These are phyloP conservation scores for Cepphus grylle DNA, from an alignment of 2,113 vertebrate species.

Conservation along the genomic window DNA sequence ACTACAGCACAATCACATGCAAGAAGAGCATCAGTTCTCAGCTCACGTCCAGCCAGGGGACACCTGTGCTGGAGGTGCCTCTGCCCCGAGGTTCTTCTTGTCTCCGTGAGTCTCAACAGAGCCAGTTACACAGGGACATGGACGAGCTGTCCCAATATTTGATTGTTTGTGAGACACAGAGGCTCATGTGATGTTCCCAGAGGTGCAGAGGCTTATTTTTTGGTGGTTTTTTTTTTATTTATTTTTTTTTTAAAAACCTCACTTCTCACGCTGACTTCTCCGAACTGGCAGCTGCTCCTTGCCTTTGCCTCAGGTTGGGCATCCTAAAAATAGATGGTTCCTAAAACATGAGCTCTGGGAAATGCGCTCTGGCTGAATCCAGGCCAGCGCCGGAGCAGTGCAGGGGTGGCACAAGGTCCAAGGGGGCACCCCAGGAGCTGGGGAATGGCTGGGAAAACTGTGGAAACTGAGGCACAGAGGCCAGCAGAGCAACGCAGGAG, in stretches of 20 bases:
- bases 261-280: not conserved
- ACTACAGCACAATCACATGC: fast-evolving
- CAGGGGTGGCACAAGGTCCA: not conserved
- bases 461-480: not conserved
- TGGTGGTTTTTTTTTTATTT: not conserved
- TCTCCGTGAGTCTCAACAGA: not conserved
- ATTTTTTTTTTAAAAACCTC: not conserved
- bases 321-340: constrained; percentile 44
- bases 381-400: not conserved
- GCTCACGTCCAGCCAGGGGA: not conserved
- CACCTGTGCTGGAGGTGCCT: not conserved
- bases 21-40: not conserved
- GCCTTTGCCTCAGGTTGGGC: constrained; percentile 13
- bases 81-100: not conserved
- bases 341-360: not conserved
- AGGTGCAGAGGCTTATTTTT: not conserved
- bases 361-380: not conserved
- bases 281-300: not conserved
- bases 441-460: not conserved
- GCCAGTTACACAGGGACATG: not conserved
- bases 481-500: not conserved
- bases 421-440: not conserved
- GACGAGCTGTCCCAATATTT: not conserved
- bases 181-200: not conserved
- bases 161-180: not conserved